A percentile compares a stretch with the other conserved stretches of the same genome.
phyloP scores from a whole-genome alignment of 2,888 invertebrate genomes.

The Drosophila mercatorum region DNA sequence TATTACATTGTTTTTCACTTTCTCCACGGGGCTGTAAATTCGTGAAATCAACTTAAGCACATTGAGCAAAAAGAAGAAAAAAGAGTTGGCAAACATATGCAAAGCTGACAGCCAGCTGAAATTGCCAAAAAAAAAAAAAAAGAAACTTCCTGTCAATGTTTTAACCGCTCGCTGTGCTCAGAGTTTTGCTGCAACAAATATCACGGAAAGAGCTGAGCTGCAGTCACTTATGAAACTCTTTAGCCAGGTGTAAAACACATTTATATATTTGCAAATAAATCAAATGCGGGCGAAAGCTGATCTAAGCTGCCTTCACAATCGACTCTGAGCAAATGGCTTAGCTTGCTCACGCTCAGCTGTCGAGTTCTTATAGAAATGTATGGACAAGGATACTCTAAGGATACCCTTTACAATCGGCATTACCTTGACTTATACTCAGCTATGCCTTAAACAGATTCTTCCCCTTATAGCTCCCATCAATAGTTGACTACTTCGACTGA shows the following conservation, averaged over 20 bases:
- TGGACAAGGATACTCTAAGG: background rate
- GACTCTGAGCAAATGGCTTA: background rate
- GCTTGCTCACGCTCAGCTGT: background rate
- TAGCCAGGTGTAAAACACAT: background rate
- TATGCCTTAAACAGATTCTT: too few relatives aligned
- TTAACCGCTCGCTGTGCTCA: slow-evolving; percentile 27
- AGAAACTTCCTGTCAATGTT: slow-evolving; percentile 46
- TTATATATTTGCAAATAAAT: slow-evolving; percentile 6
- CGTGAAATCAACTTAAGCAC: slow-evolving; percentile 54
- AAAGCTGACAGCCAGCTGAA: slow-evolving; percentile 55
- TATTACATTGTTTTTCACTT: slow-evolving; percentile 74
- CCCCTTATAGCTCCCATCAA: background rate
- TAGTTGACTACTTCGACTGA: slow-evolving; percentile 24
- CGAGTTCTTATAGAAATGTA: background rate
- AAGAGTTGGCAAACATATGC: slow-evolving; percentile 42
- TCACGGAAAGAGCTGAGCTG: slow-evolving; percentile 16
- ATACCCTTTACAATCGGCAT: background rate
- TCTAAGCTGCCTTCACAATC: slow-evolving; percentile 10
- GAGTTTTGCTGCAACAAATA: slow-evolving; percentile 19
- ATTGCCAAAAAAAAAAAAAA: slow-evolving; percentile 50
- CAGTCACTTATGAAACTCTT: slow-evolving; percentile 19
- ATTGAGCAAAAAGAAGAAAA: slow-evolving; percentile 3
- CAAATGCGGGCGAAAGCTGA: slow-evolving; percentile 2
- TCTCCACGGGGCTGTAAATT: slow-evolving; percentile 55
- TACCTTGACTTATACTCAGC: too few relatives aligned